These are phyloP conservation scores for Neolamprologus caudopunctatus DNA, from an alignment of 2,113 vertebrate genomes.

Conservation along the genomic window DNA sequence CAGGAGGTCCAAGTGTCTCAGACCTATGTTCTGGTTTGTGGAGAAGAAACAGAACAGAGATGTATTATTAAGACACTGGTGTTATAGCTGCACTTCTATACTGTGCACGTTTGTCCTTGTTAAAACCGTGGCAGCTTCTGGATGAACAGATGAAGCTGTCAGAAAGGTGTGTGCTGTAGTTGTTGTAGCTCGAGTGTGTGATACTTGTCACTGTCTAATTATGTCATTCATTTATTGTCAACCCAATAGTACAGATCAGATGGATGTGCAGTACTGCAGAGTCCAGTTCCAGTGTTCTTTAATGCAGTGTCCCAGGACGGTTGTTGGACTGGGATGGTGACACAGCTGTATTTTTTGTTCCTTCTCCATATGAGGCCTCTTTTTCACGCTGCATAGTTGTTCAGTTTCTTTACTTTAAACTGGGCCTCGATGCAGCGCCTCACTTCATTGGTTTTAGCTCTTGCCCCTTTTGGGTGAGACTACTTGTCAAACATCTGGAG, in stretches of 20 bases:
- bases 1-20: not conserved
- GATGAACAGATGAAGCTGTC: not conserved
- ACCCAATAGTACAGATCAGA: not conserved
- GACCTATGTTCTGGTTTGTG: not conserved
- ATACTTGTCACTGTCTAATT: not conserved
- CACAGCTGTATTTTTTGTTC: not conserved
- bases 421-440: not conserved
- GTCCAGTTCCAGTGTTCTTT: not conserved
- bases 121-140: not conserved
- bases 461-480: not conserved
- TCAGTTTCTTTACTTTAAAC: not conserved
- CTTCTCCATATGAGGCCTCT: not conserved
- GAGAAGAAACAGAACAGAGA: not conserved
- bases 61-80: fast-evolving
- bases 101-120: not conserved
- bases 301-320: not conserved
- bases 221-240: not conserved
- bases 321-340: not conserved
- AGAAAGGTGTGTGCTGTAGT: not conserved
- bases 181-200: not conserved
- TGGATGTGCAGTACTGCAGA: not conserved
- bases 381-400: not conserved
- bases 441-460: not conserved
- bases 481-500: not conserved
- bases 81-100: not conserved